Base-by-base conservation (phyloP, 2,888 invertebrate genomes). In the Lycophotia porphyrea region DNA sequence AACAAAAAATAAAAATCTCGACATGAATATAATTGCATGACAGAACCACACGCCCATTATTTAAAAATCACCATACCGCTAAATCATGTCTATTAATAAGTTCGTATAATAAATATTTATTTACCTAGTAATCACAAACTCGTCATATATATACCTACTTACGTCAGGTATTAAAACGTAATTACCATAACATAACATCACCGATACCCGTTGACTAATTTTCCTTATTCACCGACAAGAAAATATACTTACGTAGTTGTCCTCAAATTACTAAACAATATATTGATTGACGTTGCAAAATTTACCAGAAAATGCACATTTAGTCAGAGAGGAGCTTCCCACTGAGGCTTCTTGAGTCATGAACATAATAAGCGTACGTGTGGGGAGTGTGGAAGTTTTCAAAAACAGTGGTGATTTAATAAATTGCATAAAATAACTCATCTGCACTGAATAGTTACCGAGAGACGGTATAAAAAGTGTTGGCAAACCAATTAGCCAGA, bases 161-260 rank as follows among this genome's bases (percentile, higher is more conserved):
- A 70, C 79, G 84, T 79, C 72, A 81, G 27, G 1, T 31, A 66
- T 44, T 55, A 61, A 31, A 65, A 61, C 68, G 78, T 63, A 58
- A 71, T 69, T 31, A 24, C 55, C 52, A 52, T 47, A 52, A 18
- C 58, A 47, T 68, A 34, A n/a, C n/a, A 8, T 39, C 63, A 63
- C n/a, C 39, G 4, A n/a, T 3, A 44, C 11, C 27, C 27, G 39
- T 24, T 55, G 36, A 61, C 47, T 15, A 49, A 55, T 81, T 83
- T 61, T 78, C 81, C 72, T 82, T 55, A 63, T 55, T 42, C 8
- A 58, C 13, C 5, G 60, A 52, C 39, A 60, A 24, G 71, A 71
- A 78, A 82, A 64, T 64, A 65, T 47, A 34, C 42, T 21, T 49
- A 80, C 34, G n/a, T 42, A 44, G 31, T 66, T 81, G 34, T 61